Conservation (phyloP, 2,797 vertebrate species). For the Vultur gryphus region DNA sequence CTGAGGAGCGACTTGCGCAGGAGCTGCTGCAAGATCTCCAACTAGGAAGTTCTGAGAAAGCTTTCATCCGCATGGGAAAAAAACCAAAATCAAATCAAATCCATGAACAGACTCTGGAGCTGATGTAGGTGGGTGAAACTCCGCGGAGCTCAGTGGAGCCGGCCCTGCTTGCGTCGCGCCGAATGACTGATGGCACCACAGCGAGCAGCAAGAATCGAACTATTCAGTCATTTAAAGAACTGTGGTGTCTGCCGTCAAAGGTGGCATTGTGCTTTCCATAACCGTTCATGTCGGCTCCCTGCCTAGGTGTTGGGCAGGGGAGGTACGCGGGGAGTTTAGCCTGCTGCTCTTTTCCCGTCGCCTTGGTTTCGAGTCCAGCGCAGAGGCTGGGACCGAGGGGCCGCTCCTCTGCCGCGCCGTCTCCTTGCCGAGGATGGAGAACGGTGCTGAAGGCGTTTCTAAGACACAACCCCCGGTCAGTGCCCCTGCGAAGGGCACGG, state of each 20-base stretch:
- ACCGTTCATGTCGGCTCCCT: background rate
- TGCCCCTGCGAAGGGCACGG: background rate
- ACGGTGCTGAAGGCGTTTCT: background rate
- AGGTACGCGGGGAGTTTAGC: background rate
- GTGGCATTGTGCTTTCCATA: background rate
- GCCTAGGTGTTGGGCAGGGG: background rate
- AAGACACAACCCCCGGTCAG: background rate
- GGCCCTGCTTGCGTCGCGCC: background rate
- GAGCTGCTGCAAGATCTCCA: background rate
- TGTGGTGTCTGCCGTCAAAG: background rate
- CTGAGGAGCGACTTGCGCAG: background rate
- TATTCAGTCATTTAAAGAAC: background rate
- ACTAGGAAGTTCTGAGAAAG: background rate
- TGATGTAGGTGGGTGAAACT: background rate
- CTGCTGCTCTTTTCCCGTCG: background rate
- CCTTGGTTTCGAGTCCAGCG: background rate
- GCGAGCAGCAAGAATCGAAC: background rate
- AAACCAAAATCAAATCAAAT: background rate
- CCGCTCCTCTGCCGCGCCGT: background rate
- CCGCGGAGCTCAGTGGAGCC: accelerated
- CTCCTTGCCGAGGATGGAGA: background rate
- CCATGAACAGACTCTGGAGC: background rate
- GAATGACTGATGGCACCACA: background rate
- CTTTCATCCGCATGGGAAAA: background rate
- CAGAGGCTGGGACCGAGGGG: background rate